Conservation (phyloP, 1,140 invertebrate genomes). For the Aleiodes sp. region DNA sequence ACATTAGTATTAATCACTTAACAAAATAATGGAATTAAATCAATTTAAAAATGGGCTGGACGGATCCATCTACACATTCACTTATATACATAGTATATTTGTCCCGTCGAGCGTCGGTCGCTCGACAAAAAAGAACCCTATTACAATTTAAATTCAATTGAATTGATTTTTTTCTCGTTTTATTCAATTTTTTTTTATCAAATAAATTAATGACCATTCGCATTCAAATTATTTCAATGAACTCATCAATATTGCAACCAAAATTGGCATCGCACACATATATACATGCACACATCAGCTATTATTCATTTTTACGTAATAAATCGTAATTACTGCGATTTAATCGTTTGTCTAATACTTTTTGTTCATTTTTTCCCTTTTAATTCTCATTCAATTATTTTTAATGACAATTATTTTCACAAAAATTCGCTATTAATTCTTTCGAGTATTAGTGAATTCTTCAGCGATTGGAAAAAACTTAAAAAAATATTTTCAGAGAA, state of each 20-base stretch:
- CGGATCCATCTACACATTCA: constrained; percentile 65
- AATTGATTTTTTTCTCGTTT: constrained; percentile 39
- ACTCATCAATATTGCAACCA: constrained; percentile 31
- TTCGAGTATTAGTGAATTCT: too few species aligned
- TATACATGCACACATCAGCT: constrained; percentile 59
- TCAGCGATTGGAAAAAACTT: too few species aligned
- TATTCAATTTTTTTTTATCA: background rate
- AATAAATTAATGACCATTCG: background rate
- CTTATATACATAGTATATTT: constrained; percentile 65
- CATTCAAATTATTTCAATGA: background rate
- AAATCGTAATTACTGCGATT: background rate
- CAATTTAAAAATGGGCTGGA: constrained; percentile 58
- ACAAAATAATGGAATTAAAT: constrained; percentile 37
- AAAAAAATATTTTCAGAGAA: too few species aligned
- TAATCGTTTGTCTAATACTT: background rate
- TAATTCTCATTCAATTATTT: background rate
- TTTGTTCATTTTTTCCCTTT: too few species aligned
- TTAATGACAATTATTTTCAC: too few species aligned
- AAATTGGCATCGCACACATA: constrained; percentile 62
- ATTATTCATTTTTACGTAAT: background rate
- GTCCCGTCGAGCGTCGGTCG: constrained; percentile 54
- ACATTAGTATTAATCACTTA: background rate
- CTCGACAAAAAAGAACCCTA: constrained; percentile 39
- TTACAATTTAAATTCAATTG: too few species aligned
- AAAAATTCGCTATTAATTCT: too few species aligned